phyloP scores from a whole-genome alignment of 2,797 vertebrate genomes.

The Allobates femoralis region DNA sequence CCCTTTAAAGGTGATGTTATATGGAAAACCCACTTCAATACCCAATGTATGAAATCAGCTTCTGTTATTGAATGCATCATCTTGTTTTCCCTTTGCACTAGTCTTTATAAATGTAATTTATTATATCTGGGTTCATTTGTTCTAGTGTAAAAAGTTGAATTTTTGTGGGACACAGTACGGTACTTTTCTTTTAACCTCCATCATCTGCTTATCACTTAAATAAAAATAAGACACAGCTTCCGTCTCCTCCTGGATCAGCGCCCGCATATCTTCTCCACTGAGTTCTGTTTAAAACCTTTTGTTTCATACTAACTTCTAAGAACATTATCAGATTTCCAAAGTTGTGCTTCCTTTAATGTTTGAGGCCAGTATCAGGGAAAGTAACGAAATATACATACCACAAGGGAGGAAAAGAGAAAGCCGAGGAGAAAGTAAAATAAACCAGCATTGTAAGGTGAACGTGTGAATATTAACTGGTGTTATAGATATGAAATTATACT shows the following conservation, averaged over 20 bases:
- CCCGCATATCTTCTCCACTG: slow-evolving; percentile 30
- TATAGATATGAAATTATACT: neutral
- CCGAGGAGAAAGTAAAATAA: neutral
- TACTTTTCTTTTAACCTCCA: neutral
- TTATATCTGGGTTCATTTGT: neutral
- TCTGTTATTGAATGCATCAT: neutral
- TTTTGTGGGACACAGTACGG: too few species aligned
- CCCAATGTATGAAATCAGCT: neutral
- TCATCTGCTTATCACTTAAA: neutral
- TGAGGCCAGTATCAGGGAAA: slow-evolving; percentile 46
- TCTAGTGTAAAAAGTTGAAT: too few species aligned
- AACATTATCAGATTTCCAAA: slow-evolving; percentile 60
- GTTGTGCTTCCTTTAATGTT: slow-evolving; percentile 41
- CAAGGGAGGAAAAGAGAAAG: slow-evolving; percentile 28
- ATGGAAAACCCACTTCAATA: too few species aligned
- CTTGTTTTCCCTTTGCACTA: neutral
- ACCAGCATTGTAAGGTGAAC: neutral
- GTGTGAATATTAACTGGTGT: neutral
- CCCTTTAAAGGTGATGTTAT: too few species aligned
- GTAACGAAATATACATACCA: slow-evolving; percentile 7
- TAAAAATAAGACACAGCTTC: neutral
- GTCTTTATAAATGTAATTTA: neutral
- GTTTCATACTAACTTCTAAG: slow-evolving; percentile 46
- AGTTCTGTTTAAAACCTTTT: slow-evolving; percentile 48
- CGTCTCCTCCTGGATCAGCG: slow-evolving; percentile 13